Conservation (phyloP, 2,888 invertebrate species). For the Leptopterna dolabrata region DNA sequence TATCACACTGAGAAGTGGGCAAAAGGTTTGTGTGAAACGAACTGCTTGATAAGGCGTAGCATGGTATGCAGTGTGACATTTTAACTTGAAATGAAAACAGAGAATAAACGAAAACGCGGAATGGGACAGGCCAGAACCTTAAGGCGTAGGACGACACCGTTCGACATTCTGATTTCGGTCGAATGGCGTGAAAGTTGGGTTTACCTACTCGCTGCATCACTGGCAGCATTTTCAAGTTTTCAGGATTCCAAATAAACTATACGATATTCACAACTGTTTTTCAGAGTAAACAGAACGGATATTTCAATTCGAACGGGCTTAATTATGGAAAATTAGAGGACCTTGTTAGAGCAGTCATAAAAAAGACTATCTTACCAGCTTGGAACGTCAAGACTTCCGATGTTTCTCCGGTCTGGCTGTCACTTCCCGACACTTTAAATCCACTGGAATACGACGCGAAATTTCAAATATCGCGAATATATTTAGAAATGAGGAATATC, state of each 20-base stretch:
- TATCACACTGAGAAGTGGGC: not conserved
- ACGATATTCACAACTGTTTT: not conserved
- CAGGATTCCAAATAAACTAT: not conserved
- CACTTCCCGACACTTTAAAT: not conserved
- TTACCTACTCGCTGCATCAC: not conserved
- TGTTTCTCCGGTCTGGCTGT: not conserved
- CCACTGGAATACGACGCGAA: not conserved
- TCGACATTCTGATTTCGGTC: constrained; percentile 11
- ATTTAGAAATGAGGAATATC: not conserved
- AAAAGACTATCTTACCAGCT: not conserved
- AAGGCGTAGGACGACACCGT: constrained; percentile 3
- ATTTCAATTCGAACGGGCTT: not conserved
- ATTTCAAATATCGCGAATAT: not conserved
- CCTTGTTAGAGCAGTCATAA: not conserved
- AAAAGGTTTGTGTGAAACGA: not conserved
- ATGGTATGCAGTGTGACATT: too few species aligned
- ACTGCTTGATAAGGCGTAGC: not conserved
- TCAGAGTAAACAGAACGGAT: too few species aligned
- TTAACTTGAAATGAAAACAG: not conserved
- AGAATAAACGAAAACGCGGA: not conserved
- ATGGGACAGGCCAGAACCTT: not conserved
- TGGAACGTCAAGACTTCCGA: not conserved
- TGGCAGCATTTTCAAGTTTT: not conserved
- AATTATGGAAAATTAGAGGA: not conserved
- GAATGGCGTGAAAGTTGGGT: not conserved